phyloP scores from a whole-genome alignment of 92 coral and sea anemone species.

The Ricordea florida region DNA sequence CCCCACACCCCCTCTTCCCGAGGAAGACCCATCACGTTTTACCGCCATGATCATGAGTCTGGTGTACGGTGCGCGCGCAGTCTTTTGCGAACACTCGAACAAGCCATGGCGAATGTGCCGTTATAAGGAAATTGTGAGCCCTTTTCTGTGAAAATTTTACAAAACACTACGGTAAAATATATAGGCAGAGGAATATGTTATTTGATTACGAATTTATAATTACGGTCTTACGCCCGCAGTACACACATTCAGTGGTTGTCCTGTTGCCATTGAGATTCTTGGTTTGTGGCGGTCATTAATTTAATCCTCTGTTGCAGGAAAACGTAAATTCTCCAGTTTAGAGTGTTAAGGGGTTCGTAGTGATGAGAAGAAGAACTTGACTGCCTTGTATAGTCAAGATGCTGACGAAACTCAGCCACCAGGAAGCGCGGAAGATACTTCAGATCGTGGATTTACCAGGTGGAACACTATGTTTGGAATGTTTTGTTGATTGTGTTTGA shows the following conservation, averaged over 20 bases:
- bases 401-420: conserved; percentile 41
- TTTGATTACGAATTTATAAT: too few relatives aligned
- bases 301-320: background rate
- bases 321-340: background rate
- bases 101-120: too few relatives aligned
- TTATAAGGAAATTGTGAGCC: too few relatives aligned
- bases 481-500: background rate
- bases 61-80: too few relatives aligned
- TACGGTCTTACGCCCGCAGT: background rate
- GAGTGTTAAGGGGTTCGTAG: background rate
- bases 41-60: too few relatives aligned
- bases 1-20: too few relatives aligned
- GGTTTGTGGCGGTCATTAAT: background rate
- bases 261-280: conserved; percentile 17
- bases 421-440: conserved; percentile 67
- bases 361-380: background rate
- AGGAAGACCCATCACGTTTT: too few relatives aligned
- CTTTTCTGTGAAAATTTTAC: too few relatives aligned
- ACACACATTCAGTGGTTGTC: conserved; percentile 2
- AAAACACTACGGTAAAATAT: too few relatives aligned
- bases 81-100: too few relatives aligned
- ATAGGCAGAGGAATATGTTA: too few relatives aligned
- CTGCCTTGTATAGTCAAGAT: background rate
- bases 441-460: conserved; percentile 72
- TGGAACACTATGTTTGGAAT: background rate